Conservation (phyloP, 2,797 vertebrate genomes). For the Kryptopterus vitreolus region DNA sequence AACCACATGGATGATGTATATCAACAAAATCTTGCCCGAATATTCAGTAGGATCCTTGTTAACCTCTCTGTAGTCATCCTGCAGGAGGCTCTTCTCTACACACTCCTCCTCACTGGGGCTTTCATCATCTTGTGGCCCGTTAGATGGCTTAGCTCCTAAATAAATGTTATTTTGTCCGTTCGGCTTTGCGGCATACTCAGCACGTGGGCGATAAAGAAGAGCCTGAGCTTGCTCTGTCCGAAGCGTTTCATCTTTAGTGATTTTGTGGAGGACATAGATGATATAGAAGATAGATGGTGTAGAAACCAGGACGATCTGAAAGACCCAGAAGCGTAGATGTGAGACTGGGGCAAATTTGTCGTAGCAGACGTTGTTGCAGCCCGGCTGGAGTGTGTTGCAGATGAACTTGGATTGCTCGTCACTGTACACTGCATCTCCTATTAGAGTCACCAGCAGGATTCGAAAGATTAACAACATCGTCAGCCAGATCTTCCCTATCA, state of each 20-base stretch:
- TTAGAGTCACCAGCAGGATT: slow-evolving; percentile 70
- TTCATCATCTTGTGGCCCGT: slow-evolving; percentile 39
- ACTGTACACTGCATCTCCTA: slow-evolving; percentile 78
- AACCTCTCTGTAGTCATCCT: slow-evolving; percentile 40
- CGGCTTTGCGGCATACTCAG: background rate
- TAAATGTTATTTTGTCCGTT: slow-evolving; percentile 2
- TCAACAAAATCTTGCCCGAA: slow-evolving; percentile 56
- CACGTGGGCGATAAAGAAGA: background rate
- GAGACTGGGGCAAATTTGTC: slow-evolving; percentile 80
- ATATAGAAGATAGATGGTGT: slow-evolving; percentile 74
- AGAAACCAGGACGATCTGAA: slow-evolving; percentile 73
- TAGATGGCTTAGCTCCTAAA: background rate
- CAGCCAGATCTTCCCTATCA: slow-evolving; percentile 75
- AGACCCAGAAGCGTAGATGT: slow-evolving; percentile 80
- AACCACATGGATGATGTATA: slow-evolving; percentile 68
- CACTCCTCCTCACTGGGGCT: slow-evolving; percentile 33
- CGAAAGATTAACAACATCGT: slow-evolving; percentile 74
- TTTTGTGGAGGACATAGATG: slow-evolving; percentile 71
- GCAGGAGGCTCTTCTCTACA: slow-evolving; percentile 48
- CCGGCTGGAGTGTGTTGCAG: slow-evolving; percentile 83
- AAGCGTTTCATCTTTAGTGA: slow-evolving; percentile 54
- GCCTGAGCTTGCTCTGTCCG: slow-evolving; percentile 29
- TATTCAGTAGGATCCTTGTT: slow-evolving; percentile 47
- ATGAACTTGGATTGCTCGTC: slow-evolving; percentile 81
- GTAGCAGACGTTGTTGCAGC: slow-evolving; percentile 82